Evolutionary conservation across 2,797 vertebrate species (phyloP).

Genomic region (Sphenodon punctatus): DNA sequence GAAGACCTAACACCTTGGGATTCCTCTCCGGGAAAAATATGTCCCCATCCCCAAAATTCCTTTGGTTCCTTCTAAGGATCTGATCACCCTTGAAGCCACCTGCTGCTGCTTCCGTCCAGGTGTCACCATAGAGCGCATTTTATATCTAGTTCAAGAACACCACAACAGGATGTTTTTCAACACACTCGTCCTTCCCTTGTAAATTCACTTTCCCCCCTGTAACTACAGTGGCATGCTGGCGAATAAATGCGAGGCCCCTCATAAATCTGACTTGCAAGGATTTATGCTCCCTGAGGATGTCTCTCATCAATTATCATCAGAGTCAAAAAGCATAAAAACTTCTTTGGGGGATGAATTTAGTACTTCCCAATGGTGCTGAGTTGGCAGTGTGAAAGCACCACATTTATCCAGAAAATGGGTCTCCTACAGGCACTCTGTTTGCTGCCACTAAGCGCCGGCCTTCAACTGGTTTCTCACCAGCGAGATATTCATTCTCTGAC

Average conservation of each 20-base stretch:
- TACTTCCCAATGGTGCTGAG: fast-evolving
- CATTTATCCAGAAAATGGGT: not conserved
- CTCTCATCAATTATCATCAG: slow-evolving; percentile 65
- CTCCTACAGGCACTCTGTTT: not conserved
- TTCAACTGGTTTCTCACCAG: too few relatives aligned
- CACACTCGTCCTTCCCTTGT: not conserved
- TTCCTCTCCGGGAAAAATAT: slow-evolving; percentile 44
- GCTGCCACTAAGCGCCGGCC: not conserved
- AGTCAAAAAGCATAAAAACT: slow-evolving; percentile 40
- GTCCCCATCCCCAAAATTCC: not conserved
- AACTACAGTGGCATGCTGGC: slow-evolving; percentile 57
- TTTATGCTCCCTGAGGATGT: slow-evolving; percentile 61
- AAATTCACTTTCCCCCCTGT: slow-evolving; percentile 58
- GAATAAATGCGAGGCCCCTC: slow-evolving; percentile 63
- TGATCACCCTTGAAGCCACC: not conserved
- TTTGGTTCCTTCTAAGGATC: not conserved
- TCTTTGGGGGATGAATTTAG: slow-evolving; percentile 18
- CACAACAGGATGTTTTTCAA: slow-evolving; percentile 35
- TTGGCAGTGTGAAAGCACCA: not conserved
- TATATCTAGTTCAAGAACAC: slow-evolving; percentile 8
- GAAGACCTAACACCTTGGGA: slow-evolving; percentile 1
- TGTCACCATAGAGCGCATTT: not conserved
- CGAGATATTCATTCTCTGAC: too few relatives aligned
- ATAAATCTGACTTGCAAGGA: slow-evolving; percentile 58
- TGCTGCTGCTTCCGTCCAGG: not conserved